Evolutionary conservation across 2,888 invertebrate genomes (phyloP), one percentile per base, ranked within the genome.

Genomic region (Eutolmus rufibarbis): DNA sequence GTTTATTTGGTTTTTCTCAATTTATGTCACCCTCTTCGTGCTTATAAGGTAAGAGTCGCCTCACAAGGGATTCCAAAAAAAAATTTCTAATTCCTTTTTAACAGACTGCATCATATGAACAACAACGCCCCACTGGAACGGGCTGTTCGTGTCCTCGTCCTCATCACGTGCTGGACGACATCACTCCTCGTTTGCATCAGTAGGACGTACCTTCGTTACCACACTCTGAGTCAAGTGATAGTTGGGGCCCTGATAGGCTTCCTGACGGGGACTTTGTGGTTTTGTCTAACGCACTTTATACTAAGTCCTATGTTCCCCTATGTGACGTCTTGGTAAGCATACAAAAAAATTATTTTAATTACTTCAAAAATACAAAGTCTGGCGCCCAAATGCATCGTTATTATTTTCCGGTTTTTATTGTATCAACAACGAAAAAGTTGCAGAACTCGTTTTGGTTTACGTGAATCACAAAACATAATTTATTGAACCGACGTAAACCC

Each of bases 1-100:
- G 93, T 97, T 97, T 92, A 96, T 97, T 94, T 97, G 97, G 96
- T 98, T 98, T 93, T 97, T 97, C 93, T 95, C 97, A 89, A 94
- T 95, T 84, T 98, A 98, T 93, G 95, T 97, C 89, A 94, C 96
- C 89, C 96, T 97, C 92, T 98, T 98, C 93, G 95, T 97, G 90
- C 94, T 96, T 91, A 95, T 97, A 91, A 96, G 97, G 97, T 97
- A 93, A 93, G 19, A 19, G 2, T 66, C n/a, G 34, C 43, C 3
- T 40, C 0, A 51, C 3, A 23, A 16, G 74, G 2, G 1, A 37
- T 5, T 28, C 12, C 76, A 56, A 37, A 57, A 12, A 12, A 86
- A 88, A 86, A 78, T 16, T 88, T 88, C 28, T 34, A 43, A 28
- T 16, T 2, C 9, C 5, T 31, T 46, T 74, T 89, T 93, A 93